Base-by-base conservation (phyloP, 2,113 vertebrate species). In the Sebastes schlegelii region DNA sequence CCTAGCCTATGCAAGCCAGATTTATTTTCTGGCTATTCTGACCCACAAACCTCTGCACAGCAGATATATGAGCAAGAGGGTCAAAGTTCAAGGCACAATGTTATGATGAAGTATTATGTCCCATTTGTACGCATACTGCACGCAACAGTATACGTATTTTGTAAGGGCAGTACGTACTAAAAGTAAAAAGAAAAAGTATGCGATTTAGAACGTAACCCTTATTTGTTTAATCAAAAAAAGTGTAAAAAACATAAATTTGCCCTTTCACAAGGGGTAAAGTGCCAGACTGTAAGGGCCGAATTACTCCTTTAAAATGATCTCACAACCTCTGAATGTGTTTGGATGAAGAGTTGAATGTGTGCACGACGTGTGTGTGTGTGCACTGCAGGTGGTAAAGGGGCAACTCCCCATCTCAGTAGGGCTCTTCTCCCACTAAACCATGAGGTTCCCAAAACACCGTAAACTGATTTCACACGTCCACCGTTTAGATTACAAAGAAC, bases 351-450 rank as follows among this genome's bases (percentile, higher is more conserved):
- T 1, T 14, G n/a, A 26, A 14, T 46, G 54, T 62, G 13, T 23
- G 54, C 26, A 34, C 26, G 26, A 34, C 26, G 48, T 64, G 48
- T 16, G 17, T 66, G 65, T 51, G 23, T 13, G 23, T 43, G 19
- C 65, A 61, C 85, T 49, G 65, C 84, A 80, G 87, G 89, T 62
- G 77, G 83, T 85, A 77, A 76, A 76, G 51, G 34, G 77, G 72
- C 66, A 77, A 85, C 86, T 62, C 88, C 87, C 65, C 63, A 40
- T 34, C 88, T 87, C 91, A 75, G 86, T 11, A 57, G 88, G 86
- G 80, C 68, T 86, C 72, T 68, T 60, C 57, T 77, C 16, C 68
- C 75, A 49, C 51, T 66, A 10, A 80, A 68, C n/a, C 52, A 49
- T 3, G 10, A 74, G 62, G 51, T 69, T 84, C 72, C 68, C 78